A percentile compares a stretch with the other conserved stretches of the same genome.
Conservation (phyloP, 1,140 invertebrate species). For the Micrasema minimum region DNA sequence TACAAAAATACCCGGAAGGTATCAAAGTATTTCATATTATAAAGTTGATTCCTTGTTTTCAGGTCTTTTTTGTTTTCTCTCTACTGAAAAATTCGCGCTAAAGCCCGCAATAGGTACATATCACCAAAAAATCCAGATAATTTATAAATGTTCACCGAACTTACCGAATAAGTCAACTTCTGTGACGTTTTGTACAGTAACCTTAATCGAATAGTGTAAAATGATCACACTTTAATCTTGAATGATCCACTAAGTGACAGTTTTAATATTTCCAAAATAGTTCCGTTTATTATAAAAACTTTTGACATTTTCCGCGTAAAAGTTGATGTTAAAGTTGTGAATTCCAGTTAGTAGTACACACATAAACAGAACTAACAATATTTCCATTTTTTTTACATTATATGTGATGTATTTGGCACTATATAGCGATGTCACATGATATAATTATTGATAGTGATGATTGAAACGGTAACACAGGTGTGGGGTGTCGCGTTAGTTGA, state of each 20-base stretch:
- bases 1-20: too few species aligned
- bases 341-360: conserved; percentile 24
- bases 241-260: not conserved
- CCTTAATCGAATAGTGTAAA: too few species aligned
- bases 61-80: too few species aligned
- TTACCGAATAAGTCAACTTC: too few species aligned
- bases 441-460: not conserved
- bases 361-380: conserved; percentile 21
- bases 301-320: conserved; percentile 5
- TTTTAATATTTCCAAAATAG: not conserved
- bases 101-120: too few species aligned
- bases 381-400: not conserved
- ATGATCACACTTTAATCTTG: too few species aligned
- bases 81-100: too few species aligned
- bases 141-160: too few species aligned
- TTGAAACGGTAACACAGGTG: not conserved
- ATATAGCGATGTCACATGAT: not conserved
- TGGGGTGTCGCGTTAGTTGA: conserved; percentile 19
- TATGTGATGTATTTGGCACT: not conserved
- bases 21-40: too few species aligned
- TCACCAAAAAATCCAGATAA: too few species aligned
- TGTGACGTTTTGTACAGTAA: too few species aligned
- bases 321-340: conserved; percentile 23
- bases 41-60: too few species aligned
- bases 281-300: not conserved